A percentile compares a stretch with the other conserved stretches of the same genome.
Conservation (phyloP, 1,140 invertebrate genomes). For the Meloidogyne floridensis region DNA sequence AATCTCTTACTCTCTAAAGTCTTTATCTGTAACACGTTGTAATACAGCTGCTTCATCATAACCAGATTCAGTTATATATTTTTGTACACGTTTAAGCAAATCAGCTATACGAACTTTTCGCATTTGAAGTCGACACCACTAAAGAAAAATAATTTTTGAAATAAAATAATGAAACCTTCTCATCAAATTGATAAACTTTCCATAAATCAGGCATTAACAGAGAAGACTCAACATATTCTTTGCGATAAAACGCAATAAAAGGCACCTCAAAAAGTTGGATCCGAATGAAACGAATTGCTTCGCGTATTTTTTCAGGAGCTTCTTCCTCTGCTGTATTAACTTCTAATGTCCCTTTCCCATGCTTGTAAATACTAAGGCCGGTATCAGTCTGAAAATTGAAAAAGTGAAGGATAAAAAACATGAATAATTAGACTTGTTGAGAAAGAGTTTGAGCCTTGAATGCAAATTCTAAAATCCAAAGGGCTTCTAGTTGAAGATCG, state of each 20-base stretch:
- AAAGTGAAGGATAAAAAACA: background rate
- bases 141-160: background rate
- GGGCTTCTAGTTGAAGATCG: conserved; percentile 90
- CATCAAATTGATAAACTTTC: conserved; percentile 79
- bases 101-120: conserved; percentile 36
- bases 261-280: conserved; percentile 78
- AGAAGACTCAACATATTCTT: conserved; percentile 93
- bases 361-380: conserved; percentile 31
- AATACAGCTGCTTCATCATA: conserved; percentile 27
- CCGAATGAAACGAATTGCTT: conserved; percentile 91
- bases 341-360: conserved; percentile 15
- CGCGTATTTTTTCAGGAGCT: conserved; percentile 77
- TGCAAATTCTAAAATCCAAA: conserved; percentile 94
- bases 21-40: conserved; percentile 45
- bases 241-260: conserved; percentile 97
- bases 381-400: conserved; percentile 27
- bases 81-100: conserved; percentile 35
- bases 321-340: conserved; percentile 28
- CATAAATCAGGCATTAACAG: conserved; percentile 92
- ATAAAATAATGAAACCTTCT: conserved; percentile 65
- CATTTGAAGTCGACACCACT: conserved; percentile 48
- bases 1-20: conserved; percentile 38
- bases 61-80: conserved; percentile 23
- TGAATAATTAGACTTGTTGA: conserved; percentile 33
- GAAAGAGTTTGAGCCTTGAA: conserved; percentile 71